Evolutionary conservation across 2,113 vertebrate genomes (phyloP).

Genomic region (Bos indicus): DNA sequence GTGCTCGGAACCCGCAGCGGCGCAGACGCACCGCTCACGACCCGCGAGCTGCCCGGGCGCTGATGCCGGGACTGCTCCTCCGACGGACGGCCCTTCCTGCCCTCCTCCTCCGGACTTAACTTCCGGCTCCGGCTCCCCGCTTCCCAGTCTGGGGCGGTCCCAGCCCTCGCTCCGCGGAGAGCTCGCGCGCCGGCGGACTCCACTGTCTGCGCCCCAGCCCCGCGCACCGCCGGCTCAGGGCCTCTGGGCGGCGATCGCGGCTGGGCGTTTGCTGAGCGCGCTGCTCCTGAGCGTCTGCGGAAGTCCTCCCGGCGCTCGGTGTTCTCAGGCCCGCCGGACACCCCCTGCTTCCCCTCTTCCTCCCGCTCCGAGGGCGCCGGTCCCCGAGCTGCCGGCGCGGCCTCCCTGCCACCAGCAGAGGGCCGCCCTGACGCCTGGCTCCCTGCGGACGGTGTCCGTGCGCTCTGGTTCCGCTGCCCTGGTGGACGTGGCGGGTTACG

Average conservation of each 20-base stretch:
- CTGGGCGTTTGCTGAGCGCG: background rate
- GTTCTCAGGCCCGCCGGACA: background rate
- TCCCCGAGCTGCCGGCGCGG: too few species aligned
- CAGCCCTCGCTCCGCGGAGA: background rate
- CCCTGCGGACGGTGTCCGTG: rapidly evolving
- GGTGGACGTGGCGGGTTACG: background rate
- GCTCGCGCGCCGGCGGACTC: background rate
- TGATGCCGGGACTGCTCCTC: background rate
- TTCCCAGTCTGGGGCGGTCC: background rate
- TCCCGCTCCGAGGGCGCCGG: background rate
- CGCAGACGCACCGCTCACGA: background rate
- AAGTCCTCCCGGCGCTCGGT: rapidly evolving
- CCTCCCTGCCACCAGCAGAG: background rate
- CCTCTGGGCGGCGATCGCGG: background rate
- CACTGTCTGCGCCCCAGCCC: rapidly evolving
- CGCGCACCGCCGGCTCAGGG: background rate
- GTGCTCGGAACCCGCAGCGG: background rate
- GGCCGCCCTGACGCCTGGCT: background rate
- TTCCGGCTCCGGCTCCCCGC: background rate
- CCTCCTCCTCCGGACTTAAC: rapidly evolving
- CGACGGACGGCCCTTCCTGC: rapidly evolving
- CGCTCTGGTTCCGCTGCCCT: background rate
- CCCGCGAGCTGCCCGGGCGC: background rate
- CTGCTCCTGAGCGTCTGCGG: background rate
- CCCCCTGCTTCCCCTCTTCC: background rate